Evolutionary conservation across 2,797 vertebrate genomes (phyloP), one percentile per base, ranked within the genome.

Genomic region (Anableps anableps): DNA sequence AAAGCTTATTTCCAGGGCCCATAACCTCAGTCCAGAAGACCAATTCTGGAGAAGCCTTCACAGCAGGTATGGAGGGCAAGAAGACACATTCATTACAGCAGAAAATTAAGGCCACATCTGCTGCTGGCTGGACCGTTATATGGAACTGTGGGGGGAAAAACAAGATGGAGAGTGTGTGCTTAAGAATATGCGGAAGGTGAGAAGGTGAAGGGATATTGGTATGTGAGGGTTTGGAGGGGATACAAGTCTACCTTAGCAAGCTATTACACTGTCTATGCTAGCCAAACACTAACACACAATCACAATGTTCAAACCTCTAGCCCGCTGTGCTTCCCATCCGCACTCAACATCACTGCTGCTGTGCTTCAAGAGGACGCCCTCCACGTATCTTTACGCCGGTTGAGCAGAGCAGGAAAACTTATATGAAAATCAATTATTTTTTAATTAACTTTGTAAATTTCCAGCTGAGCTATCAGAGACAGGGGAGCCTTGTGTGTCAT

Each of bases 361-460:
- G 17, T 50, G 16, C 76, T 47, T 84, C 83, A 81, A 26, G 74
- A 58, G 43, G 66, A 76, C 78, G 50, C 83, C 75, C 73, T 68
- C 47, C 74, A 11, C 76, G 80, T 88, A 83, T 84, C 84, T 86
- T 82, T 79, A 85, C 43, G 43, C 75, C 14, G 8, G 73, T 26
- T 23, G 78, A 87, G 83, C 41, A 0, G 68, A 80, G 43, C 74
- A 72, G 31, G 73, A 76, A 74, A 85, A 85, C 88, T 87, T 51
- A 90, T 92, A 90, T 90, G 88, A 92, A 93, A 95, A 95, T 94
- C 93, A 78, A 90, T 94, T 93, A 91, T 94, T 94, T 95, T 91
- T 89, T 94, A 97, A 98, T 98, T 98, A 98, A 98, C 97, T 98
- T 97, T 96, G 96, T 96, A 97, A 96, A 96, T 97, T 97, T 98